Evolutionary conservation across 2,113 vertebrate genomes (phyloP).

Genomic region (Pantherophis guttatus): DNA sequence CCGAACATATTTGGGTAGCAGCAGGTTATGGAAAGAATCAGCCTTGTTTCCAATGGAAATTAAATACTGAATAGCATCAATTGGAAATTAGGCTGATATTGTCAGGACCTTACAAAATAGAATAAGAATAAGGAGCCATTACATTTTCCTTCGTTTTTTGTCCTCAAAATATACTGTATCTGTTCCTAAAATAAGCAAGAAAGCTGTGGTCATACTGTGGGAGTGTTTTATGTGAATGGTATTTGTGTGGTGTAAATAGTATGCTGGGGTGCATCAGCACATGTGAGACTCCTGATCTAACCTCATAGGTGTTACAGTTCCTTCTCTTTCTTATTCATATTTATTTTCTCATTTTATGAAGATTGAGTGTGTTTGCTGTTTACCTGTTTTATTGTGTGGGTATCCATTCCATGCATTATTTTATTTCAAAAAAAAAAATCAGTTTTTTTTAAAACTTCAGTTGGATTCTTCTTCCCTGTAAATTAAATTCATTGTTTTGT

Average conservation of each 20-base stretch:
- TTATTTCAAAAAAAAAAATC: background rate
- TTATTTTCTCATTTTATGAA: background rate
- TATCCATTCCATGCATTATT: background rate
- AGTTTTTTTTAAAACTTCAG: background rate
- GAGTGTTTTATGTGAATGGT: background rate
- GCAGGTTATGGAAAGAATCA: too few species aligned
- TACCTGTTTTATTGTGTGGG: background rate
- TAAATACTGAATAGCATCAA: background rate
- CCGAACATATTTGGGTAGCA: too few species aligned
- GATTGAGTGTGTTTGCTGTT: background rate
- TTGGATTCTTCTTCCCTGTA: background rate
- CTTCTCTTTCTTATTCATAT: background rate
- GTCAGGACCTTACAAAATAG: background rate
- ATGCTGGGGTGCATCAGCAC: background rate
- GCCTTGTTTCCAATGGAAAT: too few species aligned
- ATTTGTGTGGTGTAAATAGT: background rate
- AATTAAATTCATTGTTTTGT: background rate
- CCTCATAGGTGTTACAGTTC: background rate
- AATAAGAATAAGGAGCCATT: background rate
- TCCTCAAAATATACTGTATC: background rate
- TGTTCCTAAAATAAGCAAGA: background rate
- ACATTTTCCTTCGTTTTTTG: background rate
- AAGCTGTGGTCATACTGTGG: background rate
- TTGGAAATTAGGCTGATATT: background rate
- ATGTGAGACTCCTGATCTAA: background rate